Evolutionary conservation across 2,797 vertebrate species (phyloP).

Genomic region (Siniperca obscura): DNA sequence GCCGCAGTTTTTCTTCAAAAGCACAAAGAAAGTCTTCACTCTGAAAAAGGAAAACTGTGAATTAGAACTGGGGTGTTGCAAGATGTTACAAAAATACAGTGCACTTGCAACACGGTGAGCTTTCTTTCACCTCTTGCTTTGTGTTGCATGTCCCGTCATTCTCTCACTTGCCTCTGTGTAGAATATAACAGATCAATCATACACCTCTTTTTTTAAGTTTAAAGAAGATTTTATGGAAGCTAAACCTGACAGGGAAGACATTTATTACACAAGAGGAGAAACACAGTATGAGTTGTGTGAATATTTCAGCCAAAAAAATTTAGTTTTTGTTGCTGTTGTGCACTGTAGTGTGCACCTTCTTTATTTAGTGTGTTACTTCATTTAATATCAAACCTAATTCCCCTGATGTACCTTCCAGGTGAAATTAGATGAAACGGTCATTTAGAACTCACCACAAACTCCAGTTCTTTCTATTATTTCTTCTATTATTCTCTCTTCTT

Average conservation of each 20-base stretch:
- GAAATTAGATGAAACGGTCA: background rate
- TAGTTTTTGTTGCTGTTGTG: background rate
- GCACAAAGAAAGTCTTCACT: constrained; percentile 21
- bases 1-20: constrained; percentile 30
- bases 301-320: background rate
- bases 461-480: background rate
- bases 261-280: background rate
- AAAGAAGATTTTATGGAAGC: constrained; percentile 3
- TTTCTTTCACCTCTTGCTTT: constrained; percentile 42
- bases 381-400: background rate
- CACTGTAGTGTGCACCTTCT: background rate
- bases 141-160: constrained; percentile 30
- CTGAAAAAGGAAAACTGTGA: background rate
- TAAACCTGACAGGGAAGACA: background rate
- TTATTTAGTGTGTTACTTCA: background rate
- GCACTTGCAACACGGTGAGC: background rate
- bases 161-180: background rate
- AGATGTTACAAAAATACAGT: background rate
- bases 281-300: background rate
- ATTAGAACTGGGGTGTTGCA: background rate
- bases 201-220: background rate
- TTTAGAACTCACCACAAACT: background rate
- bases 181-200: constrained; percentile 9
- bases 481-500: background rate
- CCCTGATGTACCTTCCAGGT: background rate